Percentiles rank a stretch among this genome's conserved stretches.
These are phyloP conservation scores for Onychomys torridus DNA, from an alignment of 2,797 vertebrate species.

Conservation along the genomic window DNA sequence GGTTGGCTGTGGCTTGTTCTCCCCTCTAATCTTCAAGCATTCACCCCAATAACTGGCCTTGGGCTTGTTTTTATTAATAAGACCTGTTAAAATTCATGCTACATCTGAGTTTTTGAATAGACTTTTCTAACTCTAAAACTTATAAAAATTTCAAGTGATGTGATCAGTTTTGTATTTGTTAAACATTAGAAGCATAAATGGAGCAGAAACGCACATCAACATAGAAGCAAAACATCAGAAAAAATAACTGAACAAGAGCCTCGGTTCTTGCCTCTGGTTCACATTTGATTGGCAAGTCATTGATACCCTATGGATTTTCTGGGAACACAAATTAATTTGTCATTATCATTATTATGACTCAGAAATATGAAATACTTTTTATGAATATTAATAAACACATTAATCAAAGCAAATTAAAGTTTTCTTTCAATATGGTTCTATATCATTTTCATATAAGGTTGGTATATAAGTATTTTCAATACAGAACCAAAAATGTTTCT, in stretches of 20 bases:
- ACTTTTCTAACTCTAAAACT: not conserved
- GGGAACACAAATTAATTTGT: not conserved
- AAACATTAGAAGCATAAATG: not conserved
- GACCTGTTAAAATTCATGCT: no score
- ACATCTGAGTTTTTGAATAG: not conserved
- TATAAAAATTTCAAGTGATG: not conserved
- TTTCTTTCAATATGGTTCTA: not conserved
- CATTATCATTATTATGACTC: not conserved
- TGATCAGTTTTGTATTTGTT: not conserved
- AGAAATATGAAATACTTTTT: not conserved
- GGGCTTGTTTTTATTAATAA: no score
- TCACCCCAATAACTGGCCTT: no score
- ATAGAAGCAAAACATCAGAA: not conserved
- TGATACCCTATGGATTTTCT: not conserved
- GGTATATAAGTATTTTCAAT: not conserved
- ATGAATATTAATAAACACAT: not conserved
- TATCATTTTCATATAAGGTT: constrained; percentile 20
- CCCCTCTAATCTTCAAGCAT: no score
- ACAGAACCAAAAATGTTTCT: not conserved
- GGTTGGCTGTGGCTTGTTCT: no score
- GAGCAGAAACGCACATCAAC: not conserved
- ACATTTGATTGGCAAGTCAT: not conserved
- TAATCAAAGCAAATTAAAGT: not conserved
- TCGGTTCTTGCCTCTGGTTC: not conserved
- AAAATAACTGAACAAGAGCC: not conserved